phyloP scores from a whole-genome alignment of 2,888 invertebrate genomes.

The Osedax frankpressi region DNA sequence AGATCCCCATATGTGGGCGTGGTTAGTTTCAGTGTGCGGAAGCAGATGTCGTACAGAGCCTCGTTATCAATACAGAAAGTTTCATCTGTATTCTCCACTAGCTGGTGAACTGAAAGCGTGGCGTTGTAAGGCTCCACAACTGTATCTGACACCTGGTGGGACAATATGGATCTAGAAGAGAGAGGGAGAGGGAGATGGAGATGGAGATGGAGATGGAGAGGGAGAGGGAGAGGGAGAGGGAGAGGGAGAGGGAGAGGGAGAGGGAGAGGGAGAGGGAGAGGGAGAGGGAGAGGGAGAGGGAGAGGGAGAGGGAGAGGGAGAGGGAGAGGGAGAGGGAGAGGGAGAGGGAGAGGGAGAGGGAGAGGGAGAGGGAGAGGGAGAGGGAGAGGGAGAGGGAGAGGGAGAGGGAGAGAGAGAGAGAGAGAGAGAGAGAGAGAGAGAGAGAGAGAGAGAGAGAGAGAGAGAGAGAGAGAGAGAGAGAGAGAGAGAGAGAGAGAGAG shows the following conservation, averaged over 20 bases:
- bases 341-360: constrained; percentile 18
- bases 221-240: no score
- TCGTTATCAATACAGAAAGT: constrained; percentile 64
- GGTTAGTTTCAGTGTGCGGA: constrained; percentile 9
- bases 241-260: constrained; percentile 25
- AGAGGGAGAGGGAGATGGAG: constrained; percentile 20
- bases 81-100: constrained; percentile 75
- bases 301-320: constrained; percentile 10
- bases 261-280: constrained; percentile 24
- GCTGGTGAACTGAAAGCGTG: constrained; percentile 54
- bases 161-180: neutral
- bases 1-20: constrained; percentile 56
- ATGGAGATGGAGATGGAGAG: no score
- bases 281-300: constrained; percentile 13
- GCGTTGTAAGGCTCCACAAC: constrained; percentile 62
- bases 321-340: constrained; percentile 14
- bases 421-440: neutral
- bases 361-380: constrained; percentile 19
- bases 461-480: constrained; percentile 5
- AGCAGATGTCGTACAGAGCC: constrained; percentile 41
- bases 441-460: constrained; percentile 2
- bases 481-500: constrained; percentile 5
- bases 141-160: constrained; percentile 60
- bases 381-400: no score
- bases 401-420: constrained; percentile 7